A percentile compares a stretch with the other conserved stretches of the same genome.
Conservation (phyloP, 2,113 vertebrate species). For the Eulemur rufifrons region DNA sequence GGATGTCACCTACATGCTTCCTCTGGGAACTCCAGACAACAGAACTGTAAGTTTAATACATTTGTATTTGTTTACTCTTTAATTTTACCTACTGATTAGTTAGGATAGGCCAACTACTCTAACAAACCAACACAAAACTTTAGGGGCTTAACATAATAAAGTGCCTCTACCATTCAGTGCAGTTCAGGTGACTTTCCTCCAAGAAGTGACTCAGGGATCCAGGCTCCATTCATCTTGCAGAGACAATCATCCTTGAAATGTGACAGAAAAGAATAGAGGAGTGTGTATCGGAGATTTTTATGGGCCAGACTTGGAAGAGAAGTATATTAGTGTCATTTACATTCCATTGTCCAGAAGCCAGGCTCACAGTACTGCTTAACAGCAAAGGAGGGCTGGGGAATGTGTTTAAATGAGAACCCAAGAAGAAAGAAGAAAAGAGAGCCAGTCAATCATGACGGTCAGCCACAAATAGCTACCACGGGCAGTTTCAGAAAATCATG, state of each 20-base stretch:
- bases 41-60: not conserved
- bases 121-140: not conserved
- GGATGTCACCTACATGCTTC: not conserved
- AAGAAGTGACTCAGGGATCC: not conserved
- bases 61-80: not conserved
- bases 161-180: not conserved
- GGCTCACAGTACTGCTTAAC: not conserved
- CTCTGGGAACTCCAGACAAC: too few species aligned
- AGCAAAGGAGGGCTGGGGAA: not conserved
- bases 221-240: not conserved
- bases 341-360: not conserved
- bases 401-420: too few species aligned
- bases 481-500: not conserved
- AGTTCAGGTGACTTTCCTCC: not conserved
- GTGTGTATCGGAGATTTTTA: accelerated
- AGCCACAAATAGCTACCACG: not conserved
- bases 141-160: not conserved
- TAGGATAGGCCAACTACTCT: not conserved
- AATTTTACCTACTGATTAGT: not conserved
- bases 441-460: accelerated
- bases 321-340: not conserved
- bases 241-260: not conserved
- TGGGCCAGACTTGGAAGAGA: not conserved
- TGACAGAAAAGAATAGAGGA: not conserved
- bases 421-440: too few species aligned